Evolutionary conservation across 2,797 vertebrate species (phyloP), one percentile per base, ranked within the genome.

Genomic region (Lutjanus campechanus): DNA sequence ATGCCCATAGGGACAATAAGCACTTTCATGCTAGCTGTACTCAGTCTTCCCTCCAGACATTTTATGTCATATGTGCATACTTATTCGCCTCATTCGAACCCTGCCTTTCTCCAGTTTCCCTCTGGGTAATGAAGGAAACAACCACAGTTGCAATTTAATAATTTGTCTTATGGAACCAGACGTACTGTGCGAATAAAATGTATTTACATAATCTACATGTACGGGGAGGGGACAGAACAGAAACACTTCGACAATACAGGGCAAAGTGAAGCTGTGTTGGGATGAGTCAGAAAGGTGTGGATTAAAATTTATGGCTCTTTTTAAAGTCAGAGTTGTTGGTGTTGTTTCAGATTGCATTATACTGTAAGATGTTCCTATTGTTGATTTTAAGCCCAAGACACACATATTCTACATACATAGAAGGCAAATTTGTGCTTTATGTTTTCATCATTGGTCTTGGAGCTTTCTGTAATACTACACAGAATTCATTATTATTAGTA

Each of bases 71-170:
- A 73, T 70, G 68, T 76, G 81, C 74, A 85, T 70, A 83, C 66
- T 78, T 76, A 69, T 82, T 91, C 62, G 36, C 64, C 83, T 89
- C 68, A 77, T 88, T 68, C 88, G 55, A 88, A 89, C 83, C 66
- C 54, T 5, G 46, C 15, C 13, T 74, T 84, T 77, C 70, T 69
- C 56, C 68, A 61, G 13, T 54, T 82, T 56, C 69, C 89, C 80
- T 76, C 25, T 11, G 71, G 88, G 62, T 53, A 64, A 16, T 8
- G 8, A 68, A 46, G 62, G 59, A 41, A 84, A 77, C 68, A 68
- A 44, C 50, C 61, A 44, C 4, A 5, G 50, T 3, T 72, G 54
- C 61, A 65, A 74, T 85, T 85, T 73, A 73, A 81, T 54, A 51
- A 77, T 77, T 65, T 55, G 47, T 20, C 49, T 80, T 19, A 53